Conservation (phyloP, 1,140 invertebrate genomes). For the Orchesella cincta region DNA sequence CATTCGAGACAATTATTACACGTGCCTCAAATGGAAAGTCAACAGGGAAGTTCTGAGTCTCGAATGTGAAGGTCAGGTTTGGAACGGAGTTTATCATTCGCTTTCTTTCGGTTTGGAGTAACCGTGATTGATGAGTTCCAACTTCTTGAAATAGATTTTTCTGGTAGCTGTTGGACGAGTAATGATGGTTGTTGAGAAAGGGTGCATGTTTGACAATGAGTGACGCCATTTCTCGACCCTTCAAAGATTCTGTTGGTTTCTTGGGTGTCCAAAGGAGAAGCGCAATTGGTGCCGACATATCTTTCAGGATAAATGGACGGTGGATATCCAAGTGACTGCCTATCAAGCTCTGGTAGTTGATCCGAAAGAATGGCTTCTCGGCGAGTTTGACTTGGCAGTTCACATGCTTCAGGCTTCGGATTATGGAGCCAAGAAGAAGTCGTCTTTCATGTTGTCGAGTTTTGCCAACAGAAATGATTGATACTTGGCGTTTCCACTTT, state of each 20-base stretch:
- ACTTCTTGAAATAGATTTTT: too few relatives aligned
- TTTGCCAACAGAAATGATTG: constrained; percentile 29
- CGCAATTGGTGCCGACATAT: constrained; percentile 58
- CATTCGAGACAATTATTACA: constrained; percentile 32
- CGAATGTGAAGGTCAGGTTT: constrained; percentile 40
- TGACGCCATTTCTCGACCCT: constrained; percentile 67
- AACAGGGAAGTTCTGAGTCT: constrained; percentile 42
- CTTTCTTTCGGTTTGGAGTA: constrained; percentile 14
- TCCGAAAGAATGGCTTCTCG: too few relatives aligned
- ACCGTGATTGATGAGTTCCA: constrained; percentile 32
- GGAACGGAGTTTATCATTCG: constrained; percentile 39
- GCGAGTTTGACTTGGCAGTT: constrained; percentile 55
- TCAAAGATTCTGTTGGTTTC: constrained; percentile 67
- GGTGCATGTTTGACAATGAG: constrained; percentile 64
- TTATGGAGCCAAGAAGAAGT: constrained; percentile 30
- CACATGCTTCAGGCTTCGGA: constrained; percentile 30
- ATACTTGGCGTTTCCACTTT: neutral
- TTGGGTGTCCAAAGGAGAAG: constrained; percentile 71
- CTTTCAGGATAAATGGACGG: constrained; percentile 61
- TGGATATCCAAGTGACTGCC: constrained; percentile 66
- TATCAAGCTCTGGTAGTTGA: constrained; percentile 57
- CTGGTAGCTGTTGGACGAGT: too few relatives aligned
- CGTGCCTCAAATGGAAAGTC: constrained; percentile 39
- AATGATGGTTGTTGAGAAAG: too few relatives aligned
- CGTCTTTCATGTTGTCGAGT: constrained; percentile 30